A percentile compares a stretch with the other conserved stretches of the same genome.
These are phyloP conservation scores for Salvelinus alpinus DNA, from an alignment of 2,113 vertebrate genomes.

Conservation along the genomic window DNA sequence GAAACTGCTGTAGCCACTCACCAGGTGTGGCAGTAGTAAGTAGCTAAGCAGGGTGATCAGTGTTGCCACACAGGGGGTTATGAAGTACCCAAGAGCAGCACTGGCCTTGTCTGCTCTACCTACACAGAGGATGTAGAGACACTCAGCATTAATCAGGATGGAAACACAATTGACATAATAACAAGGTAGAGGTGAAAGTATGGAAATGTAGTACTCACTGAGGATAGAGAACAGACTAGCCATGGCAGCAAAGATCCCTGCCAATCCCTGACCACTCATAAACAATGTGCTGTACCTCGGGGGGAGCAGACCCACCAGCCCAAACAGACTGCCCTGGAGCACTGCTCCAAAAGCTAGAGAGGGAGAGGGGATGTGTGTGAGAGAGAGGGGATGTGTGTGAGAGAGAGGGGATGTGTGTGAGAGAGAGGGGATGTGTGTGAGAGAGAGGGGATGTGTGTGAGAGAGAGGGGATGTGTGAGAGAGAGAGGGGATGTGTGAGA, in stretches of 20 bases:
- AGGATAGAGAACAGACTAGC: slow-evolving; percentile 87
- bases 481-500: no score
- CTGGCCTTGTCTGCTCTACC: slow-evolving; percentile 72
- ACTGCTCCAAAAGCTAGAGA: slow-evolving; percentile 81
- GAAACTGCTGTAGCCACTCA: slow-evolving; percentile 58
- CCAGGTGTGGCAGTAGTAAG: slow-evolving; percentile 81
- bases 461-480: no score
- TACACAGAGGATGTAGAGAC: slow-evolving; percentile 8
- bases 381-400: no score
- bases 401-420: no score
- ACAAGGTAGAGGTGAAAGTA: no score
- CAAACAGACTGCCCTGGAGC: slow-evolving; percentile 89
- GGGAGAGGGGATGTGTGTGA: no score
- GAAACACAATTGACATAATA: no score
- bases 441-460: no score
- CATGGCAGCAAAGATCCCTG: slow-evolving; percentile 83
- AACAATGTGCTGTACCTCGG: slow-evolving; percentile 84
- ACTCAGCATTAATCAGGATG: background rate
- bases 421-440: no score
- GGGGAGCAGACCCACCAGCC: slow-evolving; percentile 84
- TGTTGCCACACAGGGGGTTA: slow-evolving; percentile 83
- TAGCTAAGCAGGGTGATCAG: slow-evolving; percentile 79
- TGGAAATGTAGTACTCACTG: slow-evolving; percentile 71
- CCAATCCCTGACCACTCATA: slow-evolving; percentile 93
- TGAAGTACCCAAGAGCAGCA: slow-evolving; percentile 86